Percentiles rank a stretch among this genome's conserved stretches.
These are phyloP conservation scores for Sclerodermus sp. DNA, from an alignment of 2,888 invertebrate genomes.

Conservation along the genomic window DNA sequence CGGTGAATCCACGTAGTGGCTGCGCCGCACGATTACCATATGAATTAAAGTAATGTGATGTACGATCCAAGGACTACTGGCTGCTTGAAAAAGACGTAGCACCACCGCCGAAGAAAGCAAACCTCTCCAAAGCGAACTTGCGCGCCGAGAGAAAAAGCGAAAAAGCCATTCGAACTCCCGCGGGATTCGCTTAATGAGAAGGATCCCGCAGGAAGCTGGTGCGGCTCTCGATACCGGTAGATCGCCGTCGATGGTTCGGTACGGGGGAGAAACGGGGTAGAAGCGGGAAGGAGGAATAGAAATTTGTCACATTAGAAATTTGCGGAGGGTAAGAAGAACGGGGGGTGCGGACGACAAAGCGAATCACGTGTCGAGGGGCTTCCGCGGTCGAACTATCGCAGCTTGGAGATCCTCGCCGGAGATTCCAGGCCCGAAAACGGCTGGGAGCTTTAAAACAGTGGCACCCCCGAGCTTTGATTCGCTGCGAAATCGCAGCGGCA, in stretches of 20 bases:
- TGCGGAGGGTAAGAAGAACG: slow-evolving; percentile 1
- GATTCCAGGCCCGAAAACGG: slow-evolving; percentile 23
- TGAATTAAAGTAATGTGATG: slow-evolving; percentile 81
- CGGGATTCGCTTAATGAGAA: slow-evolving; percentile 12
- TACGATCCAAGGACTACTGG: slow-evolving; percentile 49
- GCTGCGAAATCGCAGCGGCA: no score
- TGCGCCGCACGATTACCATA: slow-evolving; percentile 70
- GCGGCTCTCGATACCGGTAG: no score
- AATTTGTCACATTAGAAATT: slow-evolving; percentile 7
- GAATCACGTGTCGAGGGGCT: not conserved
- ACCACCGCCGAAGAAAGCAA: slow-evolving; percentile 1
- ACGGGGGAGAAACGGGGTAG: no score
- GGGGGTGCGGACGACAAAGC: not conserved
- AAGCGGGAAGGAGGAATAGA: not conserved
- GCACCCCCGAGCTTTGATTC: slow-evolving; percentile 7
- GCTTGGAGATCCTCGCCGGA: not conserved
- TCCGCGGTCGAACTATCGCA: not conserved
- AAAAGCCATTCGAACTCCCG: slow-evolving; percentile 13
- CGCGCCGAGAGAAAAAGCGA: slow-evolving; percentile 11
- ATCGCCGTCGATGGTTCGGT: no score
- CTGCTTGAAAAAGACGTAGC: slow-evolving; percentile 22
- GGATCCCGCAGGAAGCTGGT: no score
- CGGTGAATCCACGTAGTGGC: slow-evolving; percentile 39
- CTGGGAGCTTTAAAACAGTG: slow-evolving; percentile 41
- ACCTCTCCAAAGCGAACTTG: slow-evolving; percentile 4